Evolutionary conservation across 2,113 vertebrate species (phyloP).

Genomic region (Leptosomus discolor): DNA sequence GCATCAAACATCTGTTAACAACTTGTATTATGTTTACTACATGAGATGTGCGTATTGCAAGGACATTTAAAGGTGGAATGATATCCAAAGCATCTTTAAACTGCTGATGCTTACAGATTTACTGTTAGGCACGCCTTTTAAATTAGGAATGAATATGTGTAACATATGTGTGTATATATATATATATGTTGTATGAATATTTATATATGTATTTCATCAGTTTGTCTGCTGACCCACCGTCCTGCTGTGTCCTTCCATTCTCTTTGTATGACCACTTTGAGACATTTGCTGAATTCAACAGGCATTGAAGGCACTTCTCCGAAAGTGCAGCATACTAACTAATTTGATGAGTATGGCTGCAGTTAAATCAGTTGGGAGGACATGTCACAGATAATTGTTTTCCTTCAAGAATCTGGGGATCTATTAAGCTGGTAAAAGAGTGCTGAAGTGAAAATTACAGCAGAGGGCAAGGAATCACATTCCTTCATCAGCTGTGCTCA

Average conservation of each 20-base stretch:
- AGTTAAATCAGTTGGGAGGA: background rate
- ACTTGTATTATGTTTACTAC: background rate
- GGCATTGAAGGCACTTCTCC: accelerated
- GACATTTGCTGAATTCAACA: background rate
- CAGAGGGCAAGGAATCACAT: background rate
- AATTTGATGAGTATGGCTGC: background rate
- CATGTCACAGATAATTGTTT: background rate
- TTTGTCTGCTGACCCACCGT: background rate
- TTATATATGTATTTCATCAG: background rate
- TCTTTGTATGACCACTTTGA: background rate
- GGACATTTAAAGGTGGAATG: background rate
- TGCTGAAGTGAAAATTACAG: background rate
- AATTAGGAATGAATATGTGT: background rate
- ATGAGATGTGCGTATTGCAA: background rate
- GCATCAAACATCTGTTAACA: background rate
- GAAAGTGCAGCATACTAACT: background rate
- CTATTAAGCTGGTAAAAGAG: background rate
- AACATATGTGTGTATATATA: background rate
- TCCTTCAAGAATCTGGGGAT: background rate
- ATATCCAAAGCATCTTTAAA: background rate
- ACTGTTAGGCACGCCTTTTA: background rate
- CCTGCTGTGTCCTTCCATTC: background rate
- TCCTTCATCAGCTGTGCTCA: background rate
- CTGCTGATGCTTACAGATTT: background rate
- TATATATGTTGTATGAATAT: background rate